Evolutionary conservation across 2,113 vertebrate genomes (phyloP), one percentile per base, ranked within the genome.

Genomic region (Hassar affinis): DNA sequence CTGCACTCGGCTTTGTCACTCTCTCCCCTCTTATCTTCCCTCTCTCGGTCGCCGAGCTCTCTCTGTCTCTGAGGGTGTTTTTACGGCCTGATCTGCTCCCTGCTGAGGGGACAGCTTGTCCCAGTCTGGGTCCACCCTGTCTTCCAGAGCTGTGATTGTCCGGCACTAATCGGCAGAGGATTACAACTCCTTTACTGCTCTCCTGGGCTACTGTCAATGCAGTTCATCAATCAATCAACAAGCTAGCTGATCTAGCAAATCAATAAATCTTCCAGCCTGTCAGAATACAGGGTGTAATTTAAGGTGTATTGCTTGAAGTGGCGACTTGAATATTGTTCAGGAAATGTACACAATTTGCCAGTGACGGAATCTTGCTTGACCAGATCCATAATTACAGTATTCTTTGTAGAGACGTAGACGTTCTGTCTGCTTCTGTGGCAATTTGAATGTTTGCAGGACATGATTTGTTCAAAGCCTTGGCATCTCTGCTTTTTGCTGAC

Each of bases 111-210:
- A 89, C 89, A 88, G 87, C 88, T 88, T 87, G 90, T 84, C 88
- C 85, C 87, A 86, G 87, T 84, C 88, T 88, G 85, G 80, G 86
- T 87, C 88, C 89, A 87, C 85, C 85, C 83, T 64, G 83, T 86
- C 83, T 85, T 87, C 85, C 4, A 52, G 78, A 80, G 84, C 84
- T 81, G 66, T 61, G 87, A 88, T 87, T 91, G 90, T 89, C 89
- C 71, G 80, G 72, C 56, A 80, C 89, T 91, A 90, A 92, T 92
- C 86, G 17, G 76, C 56, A 85, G 27, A 14, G 83, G 89, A 90
- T 90, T 89, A 89, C 87, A 72, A 84, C 87, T 84, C 59, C 84
- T 90, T 88, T 88, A 90, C 88, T 83, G 80, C 82, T 59, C 66
- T 78, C 57, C 66, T 79, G 64, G 61, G 78, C 64, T 76, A 72